Conservation (phyloP, 2,113 vertebrate genomes). For the Murina feae region DNA sequence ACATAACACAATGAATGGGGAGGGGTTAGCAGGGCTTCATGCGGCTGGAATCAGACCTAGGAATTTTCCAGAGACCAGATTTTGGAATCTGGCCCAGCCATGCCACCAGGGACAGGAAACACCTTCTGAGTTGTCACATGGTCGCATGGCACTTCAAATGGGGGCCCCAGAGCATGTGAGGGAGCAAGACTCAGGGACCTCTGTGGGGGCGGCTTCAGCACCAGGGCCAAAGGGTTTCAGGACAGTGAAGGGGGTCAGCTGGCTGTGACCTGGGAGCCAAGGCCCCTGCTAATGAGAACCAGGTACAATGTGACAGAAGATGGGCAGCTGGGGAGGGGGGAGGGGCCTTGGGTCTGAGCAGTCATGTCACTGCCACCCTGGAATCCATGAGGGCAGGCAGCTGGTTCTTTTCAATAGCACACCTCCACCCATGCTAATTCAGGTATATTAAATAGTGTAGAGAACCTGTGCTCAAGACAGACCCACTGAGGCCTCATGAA, state of each 20-base stretch:
- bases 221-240: neutral
- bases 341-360: rapidly evolving
- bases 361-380: rapidly evolving
- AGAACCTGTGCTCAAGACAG: neutral
- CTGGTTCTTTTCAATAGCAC: neutral
- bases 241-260: neutral
- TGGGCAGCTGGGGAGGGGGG: neutral
- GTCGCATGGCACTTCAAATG: neutral
- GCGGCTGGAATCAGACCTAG: slow-evolving; percentile 43
- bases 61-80: slow-evolving; percentile 67
- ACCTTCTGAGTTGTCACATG: neutral
- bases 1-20: slow-evolving; percentile 5
- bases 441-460: neutral
- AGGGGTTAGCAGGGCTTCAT: neutral
- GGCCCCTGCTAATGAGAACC: neutral
- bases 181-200: neutral
- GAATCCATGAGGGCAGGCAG: neutral
- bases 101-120: neutral
- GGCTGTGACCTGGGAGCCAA: neutral
- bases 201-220: neutral
- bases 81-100: neutral
- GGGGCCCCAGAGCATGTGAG: neutral
- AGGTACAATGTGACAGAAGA: neutral
- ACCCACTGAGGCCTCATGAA: rapidly evolving
- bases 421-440: rapidly evolving